These are phyloP conservation scores for Semnornis frantzii DNA, from an alignment of 2,113 vertebrate genomes.

Conservation along the genomic window DNA sequence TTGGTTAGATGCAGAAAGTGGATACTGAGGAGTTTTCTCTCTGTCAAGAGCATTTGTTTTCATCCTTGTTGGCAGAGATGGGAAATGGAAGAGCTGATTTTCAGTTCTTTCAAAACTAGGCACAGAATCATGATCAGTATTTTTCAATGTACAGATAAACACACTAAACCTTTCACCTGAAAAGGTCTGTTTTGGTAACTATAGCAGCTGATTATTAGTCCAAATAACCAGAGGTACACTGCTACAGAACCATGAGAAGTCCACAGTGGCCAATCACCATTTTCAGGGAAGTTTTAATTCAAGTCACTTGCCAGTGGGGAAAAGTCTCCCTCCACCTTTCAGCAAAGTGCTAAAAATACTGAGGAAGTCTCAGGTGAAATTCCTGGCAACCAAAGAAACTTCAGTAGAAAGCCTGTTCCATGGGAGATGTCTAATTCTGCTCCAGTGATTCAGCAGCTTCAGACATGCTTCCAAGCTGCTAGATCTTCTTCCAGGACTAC, in stretches of 20 bases:
- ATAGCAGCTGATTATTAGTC: not conserved
- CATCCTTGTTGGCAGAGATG: not conserved
- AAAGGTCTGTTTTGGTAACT: not conserved
- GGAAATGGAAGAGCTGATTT: not conserved
- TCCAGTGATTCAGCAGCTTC: conserved; percentile 1
- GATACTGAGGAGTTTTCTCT: not conserved
- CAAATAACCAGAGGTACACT: not conserved
- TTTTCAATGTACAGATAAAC: not conserved
- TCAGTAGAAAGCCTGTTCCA: not conserved
- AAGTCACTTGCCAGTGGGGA: not conserved
- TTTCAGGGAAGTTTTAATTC: not conserved
- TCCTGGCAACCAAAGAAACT: not conserved
- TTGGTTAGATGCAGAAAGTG: not conserved
- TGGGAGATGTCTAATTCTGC: not conserved
- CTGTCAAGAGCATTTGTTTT: not conserved
- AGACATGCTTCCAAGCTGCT: not conserved
- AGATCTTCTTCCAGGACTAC: not conserved
- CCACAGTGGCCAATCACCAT: not conserved
- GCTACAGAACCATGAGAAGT: not conserved
- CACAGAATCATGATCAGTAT: not conserved
- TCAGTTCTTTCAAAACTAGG: not conserved
- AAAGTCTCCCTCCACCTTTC: not conserved
- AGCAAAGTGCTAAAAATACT: not conserved
- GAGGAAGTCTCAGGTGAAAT: not conserved
- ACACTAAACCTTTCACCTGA: not conserved